Conservation (phyloP, 2,888 invertebrate genomes). For the Reticulitermes lucifugus region DNA sequence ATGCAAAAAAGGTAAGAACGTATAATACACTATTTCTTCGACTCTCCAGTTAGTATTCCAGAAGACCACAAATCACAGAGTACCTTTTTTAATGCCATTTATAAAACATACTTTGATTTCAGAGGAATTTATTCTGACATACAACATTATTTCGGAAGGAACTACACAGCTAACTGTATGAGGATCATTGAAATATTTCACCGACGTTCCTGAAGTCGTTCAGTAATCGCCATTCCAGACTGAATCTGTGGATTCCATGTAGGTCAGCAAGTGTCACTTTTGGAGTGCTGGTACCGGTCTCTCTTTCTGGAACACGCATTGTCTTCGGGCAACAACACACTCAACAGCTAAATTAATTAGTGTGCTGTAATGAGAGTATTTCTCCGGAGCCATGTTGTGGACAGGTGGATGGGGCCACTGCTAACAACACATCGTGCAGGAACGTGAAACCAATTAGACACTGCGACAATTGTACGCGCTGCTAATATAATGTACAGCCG, state of each 20-base stretch:
- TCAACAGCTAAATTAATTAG: slow-evolving; percentile 13
- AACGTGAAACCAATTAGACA: neutral
- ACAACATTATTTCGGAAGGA: no score
- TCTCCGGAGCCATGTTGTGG: neutral
- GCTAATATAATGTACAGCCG: neutral
- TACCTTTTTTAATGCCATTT: no score
- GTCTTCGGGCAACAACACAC: neutral
- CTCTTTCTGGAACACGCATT: neutral
- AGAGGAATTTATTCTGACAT: no score
- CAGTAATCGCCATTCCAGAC: neutral
- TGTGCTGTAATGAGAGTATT: neutral
- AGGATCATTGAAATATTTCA: neutral
- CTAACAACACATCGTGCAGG: neutral
- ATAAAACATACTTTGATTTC: no score
- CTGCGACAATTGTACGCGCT: neutral
- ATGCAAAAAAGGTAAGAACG: no score
- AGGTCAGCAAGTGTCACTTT: neutral
- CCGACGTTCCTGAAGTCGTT: neutral
- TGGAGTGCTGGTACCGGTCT: neutral
- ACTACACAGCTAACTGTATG: no score
- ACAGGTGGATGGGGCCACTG: neutral
- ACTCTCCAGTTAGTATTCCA: no score
- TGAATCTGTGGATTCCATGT: neutral
- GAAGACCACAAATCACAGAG: no score
- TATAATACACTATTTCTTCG: no score